Evolutionary conservation across 2,797 vertebrate species (phyloP).

Genomic region (Kryptolebias ocellatus): DNA sequence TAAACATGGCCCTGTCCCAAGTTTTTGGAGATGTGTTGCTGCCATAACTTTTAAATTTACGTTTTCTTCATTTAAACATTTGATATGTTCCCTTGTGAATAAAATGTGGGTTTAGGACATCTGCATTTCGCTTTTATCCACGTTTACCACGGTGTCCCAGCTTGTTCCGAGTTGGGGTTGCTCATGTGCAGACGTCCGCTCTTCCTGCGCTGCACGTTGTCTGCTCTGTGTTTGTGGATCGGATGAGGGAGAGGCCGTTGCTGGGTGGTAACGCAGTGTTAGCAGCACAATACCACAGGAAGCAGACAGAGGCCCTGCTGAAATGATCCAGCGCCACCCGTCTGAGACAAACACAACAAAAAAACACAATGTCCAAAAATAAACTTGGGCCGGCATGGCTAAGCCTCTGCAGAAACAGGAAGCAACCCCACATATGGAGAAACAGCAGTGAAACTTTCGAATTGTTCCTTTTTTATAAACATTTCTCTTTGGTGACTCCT

Average conservation of each 20-base stretch:
- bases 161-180: too few species aligned
- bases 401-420: conserved; percentile 64
- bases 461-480: neutral
- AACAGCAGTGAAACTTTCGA: conserved; percentile 26
- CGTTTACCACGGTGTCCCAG: too few species aligned
- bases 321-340: conserved; percentile 67
- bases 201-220: conserved; percentile 26
- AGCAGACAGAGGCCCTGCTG: conserved; percentile 65
- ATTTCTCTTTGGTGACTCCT: neutral
- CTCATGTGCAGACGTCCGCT: conserved; percentile 17
- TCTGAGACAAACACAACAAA: conserved; percentile 74
- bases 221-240: conserved; percentile 39
- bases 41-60: too few species aligned
- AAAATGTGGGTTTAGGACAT: too few species aligned
- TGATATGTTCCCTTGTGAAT: too few species aligned
- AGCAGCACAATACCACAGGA: conserved; percentile 71
- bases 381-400: conserved; percentile 48
- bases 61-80: too few species aligned
- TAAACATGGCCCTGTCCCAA: too few species aligned
- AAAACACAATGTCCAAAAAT: conserved; percentile 70
- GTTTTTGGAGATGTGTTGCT: too few species aligned
- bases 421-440: conserved; percentile 40
- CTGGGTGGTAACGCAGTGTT: conserved; percentile 48
- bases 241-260: conserved; percentile 43
- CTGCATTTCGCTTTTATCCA: too few species aligned